Percentiles rank a stretch among this genome's conserved stretches.
Conservation (phyloP, 2,797 vertebrate species). For the Parambassis ranga region DNA sequence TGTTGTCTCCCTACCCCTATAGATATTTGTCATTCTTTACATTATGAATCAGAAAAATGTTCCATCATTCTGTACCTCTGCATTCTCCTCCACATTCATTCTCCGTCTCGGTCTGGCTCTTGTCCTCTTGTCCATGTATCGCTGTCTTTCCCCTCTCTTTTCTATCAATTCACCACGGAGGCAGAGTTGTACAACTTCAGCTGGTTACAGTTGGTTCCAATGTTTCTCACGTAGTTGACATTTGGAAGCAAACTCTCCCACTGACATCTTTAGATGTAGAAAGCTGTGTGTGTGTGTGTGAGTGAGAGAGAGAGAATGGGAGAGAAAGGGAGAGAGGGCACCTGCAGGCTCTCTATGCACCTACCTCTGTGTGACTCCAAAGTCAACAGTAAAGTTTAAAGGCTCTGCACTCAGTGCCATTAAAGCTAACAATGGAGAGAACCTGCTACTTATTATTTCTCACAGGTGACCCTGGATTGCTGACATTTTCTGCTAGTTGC, state of each 20-base stretch:
- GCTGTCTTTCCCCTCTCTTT: neutral
- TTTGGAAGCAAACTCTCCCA: conserved; percentile 64
- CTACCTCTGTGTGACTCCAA: conserved; percentile 60
- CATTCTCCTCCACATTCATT: conserved; percentile 6
- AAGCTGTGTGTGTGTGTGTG: conserved; percentile 7
- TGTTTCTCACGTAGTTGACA: conserved; percentile 78
- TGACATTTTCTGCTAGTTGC: conserved; percentile 61
- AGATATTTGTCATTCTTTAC: conserved; percentile 1
- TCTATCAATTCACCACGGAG: neutral
- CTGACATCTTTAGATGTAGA: conserved; percentile 61
- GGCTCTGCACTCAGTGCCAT: conserved; percentile 63
- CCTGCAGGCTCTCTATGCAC: conserved; percentile 37
- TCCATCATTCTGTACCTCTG: conserved; percentile 8
- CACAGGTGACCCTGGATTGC: conserved; percentile 39
- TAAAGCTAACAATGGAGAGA: conserved; percentile 60
- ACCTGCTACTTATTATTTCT: conserved; percentile 59
- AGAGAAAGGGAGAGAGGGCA: conserved; percentile 10
- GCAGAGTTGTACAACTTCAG: conserved; percentile 39
- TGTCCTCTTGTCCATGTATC: neutral
- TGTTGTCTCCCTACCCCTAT: neutral
- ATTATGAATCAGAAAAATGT: conserved; percentile 1
- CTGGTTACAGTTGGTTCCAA: conserved; percentile 58
- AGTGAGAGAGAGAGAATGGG: neutral
- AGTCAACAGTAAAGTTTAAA: conserved; percentile 74
- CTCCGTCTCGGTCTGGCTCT: neutral